Conservation (phyloP, 2,797 vertebrate species). For the Pampus argenteus region DNA sequence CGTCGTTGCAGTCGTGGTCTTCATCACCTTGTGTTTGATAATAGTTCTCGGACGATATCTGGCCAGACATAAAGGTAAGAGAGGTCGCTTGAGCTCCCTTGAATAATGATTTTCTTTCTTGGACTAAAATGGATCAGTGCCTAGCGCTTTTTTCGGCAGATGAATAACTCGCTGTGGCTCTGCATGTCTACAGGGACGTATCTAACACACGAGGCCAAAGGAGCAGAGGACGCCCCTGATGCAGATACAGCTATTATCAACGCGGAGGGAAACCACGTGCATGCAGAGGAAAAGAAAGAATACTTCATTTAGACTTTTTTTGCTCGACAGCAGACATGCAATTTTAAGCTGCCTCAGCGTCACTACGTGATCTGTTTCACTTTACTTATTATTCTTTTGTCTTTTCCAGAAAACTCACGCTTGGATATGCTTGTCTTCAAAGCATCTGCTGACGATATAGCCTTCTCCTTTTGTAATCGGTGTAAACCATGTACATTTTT, state of each 20-base stretch:
- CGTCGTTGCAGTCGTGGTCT: conserved; percentile 98
- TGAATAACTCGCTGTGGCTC: conserved; percentile 48
- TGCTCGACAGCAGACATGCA: conserved; percentile 77
- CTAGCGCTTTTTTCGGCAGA: conserved; percentile 13
- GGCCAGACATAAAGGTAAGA: conserved; percentile 99
- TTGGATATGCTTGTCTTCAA: conserved; percentile 57
- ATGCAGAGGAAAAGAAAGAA: conserved; percentile 99
- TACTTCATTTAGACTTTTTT: conserved; percentile 96
- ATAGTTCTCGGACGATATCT: conserved; percentile 98
- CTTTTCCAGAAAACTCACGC: conserved; percentile 42
- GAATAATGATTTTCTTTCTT: conserved; percentile 21
- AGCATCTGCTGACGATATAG: conserved; percentile 56
- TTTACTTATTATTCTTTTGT: conserved; percentile 46
- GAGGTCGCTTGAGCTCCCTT: conserved; percentile 19
- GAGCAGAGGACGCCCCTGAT: conserved; percentile 98
- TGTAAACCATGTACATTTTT: conserved; percentile 84
- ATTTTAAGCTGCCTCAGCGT: conserved; percentile 71
- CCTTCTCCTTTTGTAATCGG: conserved; percentile 83
- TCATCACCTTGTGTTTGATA: conserved; percentile 98
- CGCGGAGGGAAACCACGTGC: conserved; percentile 98
- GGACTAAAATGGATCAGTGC: conserved; percentile 12
- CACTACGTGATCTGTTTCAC: conserved; percentile 53
- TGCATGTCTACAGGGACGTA: conserved; percentile 91
- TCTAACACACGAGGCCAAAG: conserved; percentile 99
- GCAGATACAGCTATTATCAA: conserved; percentile 99